Evolutionary conservation across 2,113 vertebrate genomes (phyloP).

Genomic region (Crotalus viridis): DNA sequence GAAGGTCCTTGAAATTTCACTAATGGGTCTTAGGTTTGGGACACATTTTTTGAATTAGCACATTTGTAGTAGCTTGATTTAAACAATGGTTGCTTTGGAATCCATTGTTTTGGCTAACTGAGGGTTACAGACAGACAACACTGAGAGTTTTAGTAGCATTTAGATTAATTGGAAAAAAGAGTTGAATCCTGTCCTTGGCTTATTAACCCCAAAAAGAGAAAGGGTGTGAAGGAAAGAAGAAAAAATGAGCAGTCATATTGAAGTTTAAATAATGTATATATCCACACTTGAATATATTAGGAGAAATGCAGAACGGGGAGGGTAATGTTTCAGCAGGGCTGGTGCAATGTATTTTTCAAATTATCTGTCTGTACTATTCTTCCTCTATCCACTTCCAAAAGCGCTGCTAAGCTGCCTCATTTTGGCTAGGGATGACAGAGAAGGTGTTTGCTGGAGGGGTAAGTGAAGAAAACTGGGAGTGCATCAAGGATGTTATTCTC

Average conservation of each 20-base stretch:
- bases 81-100: not conserved
- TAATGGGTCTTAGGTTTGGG: not conserved
- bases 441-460: not conserved
- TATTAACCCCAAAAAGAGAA: no score
- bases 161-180: no score
- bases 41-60: not conserved
- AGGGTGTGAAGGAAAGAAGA: no score
- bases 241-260: no score
- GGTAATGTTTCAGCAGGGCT: no score
- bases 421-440: not conserved
- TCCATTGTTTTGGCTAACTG: not conserved
- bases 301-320: no score
- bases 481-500: not conserved
- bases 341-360: no score
- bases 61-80: not conserved
- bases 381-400: not conserved
- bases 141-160: not conserved
- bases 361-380: no score
- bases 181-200: no score
- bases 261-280: no score
- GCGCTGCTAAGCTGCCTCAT: not conserved
- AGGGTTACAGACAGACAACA: not conserved
- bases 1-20: not conserved
- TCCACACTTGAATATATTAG: no score
- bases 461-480: not conserved